Evolutionary conservation across 2,888 invertebrate species (phyloP), one percentile per base, ranked within the genome.

Genomic region (Tetheella fluctuosa): DNA sequence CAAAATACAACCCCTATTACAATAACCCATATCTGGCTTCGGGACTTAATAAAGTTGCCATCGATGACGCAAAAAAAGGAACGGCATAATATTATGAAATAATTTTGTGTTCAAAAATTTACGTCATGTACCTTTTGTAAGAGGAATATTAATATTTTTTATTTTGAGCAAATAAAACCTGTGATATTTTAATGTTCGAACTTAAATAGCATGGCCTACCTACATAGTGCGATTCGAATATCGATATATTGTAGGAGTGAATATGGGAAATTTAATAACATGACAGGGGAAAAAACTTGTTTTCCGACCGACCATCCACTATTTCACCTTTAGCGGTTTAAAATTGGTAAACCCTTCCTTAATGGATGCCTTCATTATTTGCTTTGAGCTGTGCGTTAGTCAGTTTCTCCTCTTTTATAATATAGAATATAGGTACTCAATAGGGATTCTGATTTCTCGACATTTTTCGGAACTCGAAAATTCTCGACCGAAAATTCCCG

Each of bases 1-100:
- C 68, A 0, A 79, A 74, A 23, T 72, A 75, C 55, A 81, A 83
- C 37, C 71, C 78, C 37, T 71, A 72, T 59, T 73, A 70, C 39
- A 79, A 78, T 48, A 68, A 65, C 30, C 37, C 2, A 39, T n/a
- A n/a, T 39, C n/a, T 39, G n/a, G n/a, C 39, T n/a, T 6, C 65
- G n/a, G 54, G 37, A 23, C 59, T 61, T 30, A 65, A 62, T 13
- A 77, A 65, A 39, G 71, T 64, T 42, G 62, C 59, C 6, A 82
- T 77, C 64, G 78, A 79, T 62, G 70, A 69, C 37, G 57, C 63
- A 52, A 82, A 77, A 59, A 74, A 76, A 39, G 62, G 70, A 58
- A 63, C 57, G 17, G 34, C 13, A 13, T 55, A 55, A 55, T 39
- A 39, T 5, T 39, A n/a, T 39, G 15, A 39, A 39, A 5, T 7